phyloP scores from a whole-genome alignment of 2,888 invertebrate genomes.

The Pogonocherus hispidulus region DNA sequence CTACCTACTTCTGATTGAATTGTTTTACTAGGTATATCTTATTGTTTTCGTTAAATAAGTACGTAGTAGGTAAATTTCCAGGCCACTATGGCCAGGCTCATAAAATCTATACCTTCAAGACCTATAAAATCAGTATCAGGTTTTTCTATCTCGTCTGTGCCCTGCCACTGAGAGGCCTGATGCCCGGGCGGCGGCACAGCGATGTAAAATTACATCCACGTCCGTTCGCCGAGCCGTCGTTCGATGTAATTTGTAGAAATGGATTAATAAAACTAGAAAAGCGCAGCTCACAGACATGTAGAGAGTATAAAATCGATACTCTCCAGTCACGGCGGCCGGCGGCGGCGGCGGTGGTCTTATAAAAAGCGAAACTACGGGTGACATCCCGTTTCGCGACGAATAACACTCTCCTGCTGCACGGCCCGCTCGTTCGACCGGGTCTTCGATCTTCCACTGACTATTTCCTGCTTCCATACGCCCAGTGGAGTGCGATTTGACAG shows the following conservation, averaged over 20 bases:
- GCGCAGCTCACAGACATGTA: constrained; percentile 53
- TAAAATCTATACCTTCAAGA: too few relatives aligned
- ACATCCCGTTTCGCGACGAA: constrained; percentile 47
- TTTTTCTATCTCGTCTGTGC: not conserved
- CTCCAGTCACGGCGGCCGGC: constrained; percentile 52
- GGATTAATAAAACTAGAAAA: constrained; percentile 61
- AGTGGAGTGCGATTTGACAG: not conserved
- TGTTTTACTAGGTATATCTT: too few relatives aligned
- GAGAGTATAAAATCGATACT: constrained; percentile 55
- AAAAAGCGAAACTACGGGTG: constrained; percentile 55
- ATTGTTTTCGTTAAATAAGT: too few relatives aligned
- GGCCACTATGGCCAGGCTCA: too few relatives aligned
- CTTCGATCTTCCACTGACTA: constrained; percentile 26
- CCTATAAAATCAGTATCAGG: too few relatives aligned
- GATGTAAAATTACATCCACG: constrained; percentile 38
- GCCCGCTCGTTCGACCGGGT: constrained; percentile 2
- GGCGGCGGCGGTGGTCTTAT: constrained; percentile 45
- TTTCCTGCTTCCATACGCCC: not conserved
- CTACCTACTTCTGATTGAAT: too few relatives aligned
- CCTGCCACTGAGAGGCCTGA: not conserved
- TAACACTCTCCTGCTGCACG: constrained; percentile 34
- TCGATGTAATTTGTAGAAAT: constrained; percentile 57
- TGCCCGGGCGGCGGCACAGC: constrained; percentile 36
- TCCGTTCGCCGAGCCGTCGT: constrained; percentile 44
- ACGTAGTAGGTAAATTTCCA: too few relatives aligned